A percentile compares a stretch with the other conserved stretches of the same genome.
These are phyloP conservation scores for Epirrhoe alternata DNA, from an alignment of 2,888 invertebrate species.

Conservation along the genomic window DNA sequence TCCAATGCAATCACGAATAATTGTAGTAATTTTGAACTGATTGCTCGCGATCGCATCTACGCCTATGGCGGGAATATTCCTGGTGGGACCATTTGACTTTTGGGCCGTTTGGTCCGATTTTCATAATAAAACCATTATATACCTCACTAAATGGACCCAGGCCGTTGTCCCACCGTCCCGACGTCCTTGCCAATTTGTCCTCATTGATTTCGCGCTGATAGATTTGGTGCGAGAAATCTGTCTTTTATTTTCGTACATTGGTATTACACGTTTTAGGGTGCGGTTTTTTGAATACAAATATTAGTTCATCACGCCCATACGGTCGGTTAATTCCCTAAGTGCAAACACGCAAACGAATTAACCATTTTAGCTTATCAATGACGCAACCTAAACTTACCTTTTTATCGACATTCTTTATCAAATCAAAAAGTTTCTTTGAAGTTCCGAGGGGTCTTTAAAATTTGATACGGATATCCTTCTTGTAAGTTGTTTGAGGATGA, in stretches of 20 bases:
- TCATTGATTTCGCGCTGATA: conserved; percentile 56
- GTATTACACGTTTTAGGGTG: background rate
- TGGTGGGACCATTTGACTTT: conserved; percentile 11
- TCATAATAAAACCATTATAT: conserved; percentile 73
- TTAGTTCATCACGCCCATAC: conserved; percentile 1
- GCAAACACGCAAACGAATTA: conserved; percentile 13
- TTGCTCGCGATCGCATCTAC: conserved; percentile 13
- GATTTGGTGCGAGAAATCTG: conserved; percentile 23
- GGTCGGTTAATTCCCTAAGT: conserved; percentile 12
- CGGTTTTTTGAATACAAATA: conserved; percentile 6
- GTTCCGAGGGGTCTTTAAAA: conserved; percentile 43
- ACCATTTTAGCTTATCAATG: background rate
- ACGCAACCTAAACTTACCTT: background rate
- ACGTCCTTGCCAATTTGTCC: conserved; percentile 65
- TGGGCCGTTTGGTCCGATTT: conserved; percentile 61
- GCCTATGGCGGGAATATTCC: conserved; percentile 13
- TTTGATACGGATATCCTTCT: conserved; percentile 55
- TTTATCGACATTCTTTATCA: conserved; percentile 2
- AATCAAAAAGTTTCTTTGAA: conserved; percentile 20
- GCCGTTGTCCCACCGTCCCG: conserved; percentile 55
- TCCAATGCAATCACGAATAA: conserved; percentile 4
- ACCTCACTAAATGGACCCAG: conserved; percentile 66
- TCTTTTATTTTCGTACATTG: conserved; percentile 6
- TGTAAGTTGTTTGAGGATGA: conserved; percentile 60
- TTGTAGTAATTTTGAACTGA: background rate